These are phyloP conservation scores for Polypterus senegalus DNA, from an alignment of 2,113 vertebrate genomes.

Conservation along the genomic window DNA sequence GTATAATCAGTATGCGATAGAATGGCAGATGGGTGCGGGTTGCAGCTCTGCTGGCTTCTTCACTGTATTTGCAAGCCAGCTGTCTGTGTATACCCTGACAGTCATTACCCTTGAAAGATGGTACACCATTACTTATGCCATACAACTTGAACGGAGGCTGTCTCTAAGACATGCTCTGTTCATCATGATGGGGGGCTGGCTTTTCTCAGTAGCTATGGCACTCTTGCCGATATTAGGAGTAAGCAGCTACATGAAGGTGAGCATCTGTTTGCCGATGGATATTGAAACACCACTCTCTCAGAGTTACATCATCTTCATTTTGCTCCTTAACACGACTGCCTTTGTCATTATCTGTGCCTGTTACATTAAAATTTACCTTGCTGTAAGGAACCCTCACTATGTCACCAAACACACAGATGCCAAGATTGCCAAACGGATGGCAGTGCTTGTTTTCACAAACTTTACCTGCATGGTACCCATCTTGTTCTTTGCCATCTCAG, in stretches of 20 bases:
- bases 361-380: constrained; percentile 62
- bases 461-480: constrained; percentile 76
- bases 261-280: constrained; percentile 71
- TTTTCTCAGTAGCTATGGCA: constrained; percentile 48
- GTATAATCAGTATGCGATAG: constrained; percentile 67
- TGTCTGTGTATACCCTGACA: constrained; percentile 62
- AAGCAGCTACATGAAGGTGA: constrained; percentile 71
- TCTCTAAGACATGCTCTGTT: constrained; percentile 43
- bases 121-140: constrained; percentile 67
- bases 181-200: constrained; percentile 59
- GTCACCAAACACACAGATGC: constrained; percentile 55
- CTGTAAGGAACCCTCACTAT: constrained; percentile 59
- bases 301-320: constrained; percentile 55
- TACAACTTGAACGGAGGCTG: constrained; percentile 57
- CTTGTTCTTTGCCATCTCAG: constrained; percentile 72
- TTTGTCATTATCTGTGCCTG: constrained; percentile 63
- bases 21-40: constrained; percentile 64
- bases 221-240: constrained; percentile 55
- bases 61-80: constrained; percentile 63
- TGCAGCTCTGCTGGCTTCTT: constrained; percentile 60
- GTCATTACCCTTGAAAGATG: constrained; percentile 66
- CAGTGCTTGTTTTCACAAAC: constrained; percentile 66
- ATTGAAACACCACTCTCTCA: constrained; percentile 57
- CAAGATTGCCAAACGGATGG: constrained; percentile 71
- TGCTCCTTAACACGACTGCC: constrained; percentile 57